Percentiles rank a stretch among this genome's conserved stretches.
Conservation (phyloP, 2,113 vertebrate genomes). For the Deroptyus accipitrinus region DNA sequence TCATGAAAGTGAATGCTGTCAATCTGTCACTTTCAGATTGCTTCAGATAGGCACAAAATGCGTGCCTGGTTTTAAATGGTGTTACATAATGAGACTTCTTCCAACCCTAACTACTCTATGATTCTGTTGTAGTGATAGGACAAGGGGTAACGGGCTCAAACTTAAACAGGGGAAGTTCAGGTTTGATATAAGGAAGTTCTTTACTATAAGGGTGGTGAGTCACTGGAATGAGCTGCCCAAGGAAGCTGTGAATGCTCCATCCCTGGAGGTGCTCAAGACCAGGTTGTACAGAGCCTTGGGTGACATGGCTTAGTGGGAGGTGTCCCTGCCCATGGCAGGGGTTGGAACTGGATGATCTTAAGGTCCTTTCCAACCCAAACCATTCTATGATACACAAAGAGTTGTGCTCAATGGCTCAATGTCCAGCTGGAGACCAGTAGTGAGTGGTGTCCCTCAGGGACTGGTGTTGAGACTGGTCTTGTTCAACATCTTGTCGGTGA, state of each 20-base stretch:
- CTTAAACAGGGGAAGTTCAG: background rate
- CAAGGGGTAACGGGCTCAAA: background rate
- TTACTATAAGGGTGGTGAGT: background rate
- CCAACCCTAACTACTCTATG: background rate
- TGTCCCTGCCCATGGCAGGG: background rate
- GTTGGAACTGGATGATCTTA: background rate
- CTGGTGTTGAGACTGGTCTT: too few relatives aligned
- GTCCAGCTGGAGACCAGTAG: too few relatives aligned
- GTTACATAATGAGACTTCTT: accelerated
- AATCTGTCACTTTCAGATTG: background rate
- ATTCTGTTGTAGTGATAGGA: background rate
- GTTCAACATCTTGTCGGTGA: too few relatives aligned
- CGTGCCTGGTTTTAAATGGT: background rate
- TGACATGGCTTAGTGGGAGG: background rate
- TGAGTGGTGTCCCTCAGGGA: too few relatives aligned
- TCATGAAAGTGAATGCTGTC: background rate
- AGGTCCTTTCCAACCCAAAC: background rate
- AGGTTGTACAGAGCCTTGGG: background rate
- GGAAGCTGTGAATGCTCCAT: background rate
- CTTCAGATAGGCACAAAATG: background rate
- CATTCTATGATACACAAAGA: background rate
- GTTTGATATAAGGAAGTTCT: background rate
- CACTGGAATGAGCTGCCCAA: background rate
- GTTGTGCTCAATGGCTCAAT: too few relatives aligned
- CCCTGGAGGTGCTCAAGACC: background rate